phyloP scores from a whole-genome alignment of 2,797 vertebrate genomes.

The Phrynocephalus vlangalii region DNA sequence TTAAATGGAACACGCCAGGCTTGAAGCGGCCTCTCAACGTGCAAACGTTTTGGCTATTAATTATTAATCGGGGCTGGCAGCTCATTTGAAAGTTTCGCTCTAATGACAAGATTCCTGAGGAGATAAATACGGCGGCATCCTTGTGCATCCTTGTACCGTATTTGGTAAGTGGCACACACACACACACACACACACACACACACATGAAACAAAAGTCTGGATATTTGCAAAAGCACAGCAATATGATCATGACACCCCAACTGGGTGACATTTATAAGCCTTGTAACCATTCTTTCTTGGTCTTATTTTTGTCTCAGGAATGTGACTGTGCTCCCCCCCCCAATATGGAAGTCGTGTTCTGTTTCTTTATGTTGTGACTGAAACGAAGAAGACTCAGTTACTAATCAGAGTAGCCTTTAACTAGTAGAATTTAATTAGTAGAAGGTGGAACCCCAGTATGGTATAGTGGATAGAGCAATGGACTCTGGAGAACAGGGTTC shows the following conservation, averaged over 20 bases:
- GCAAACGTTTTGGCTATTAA: conserved; percentile 79
- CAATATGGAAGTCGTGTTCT: not conserved
- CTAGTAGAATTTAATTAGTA: no score
- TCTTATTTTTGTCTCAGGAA: conserved; percentile 26
- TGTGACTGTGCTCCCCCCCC: not conserved
- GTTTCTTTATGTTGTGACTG: not conserved
- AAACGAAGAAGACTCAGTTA: not conserved
- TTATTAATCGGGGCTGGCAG: conserved; percentile 81
- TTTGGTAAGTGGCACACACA: conserved; percentile 43
- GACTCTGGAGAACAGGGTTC: no score
- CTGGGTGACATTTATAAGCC: not conserved
- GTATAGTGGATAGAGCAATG: no score
- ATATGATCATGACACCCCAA: not conserved
- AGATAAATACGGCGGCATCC: conserved; percentile 72
- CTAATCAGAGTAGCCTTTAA: no score
- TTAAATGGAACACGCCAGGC: conserved; percentile 78
- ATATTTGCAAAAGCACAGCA: conserved; percentile 4
- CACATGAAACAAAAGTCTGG: conserved; percentile 15
- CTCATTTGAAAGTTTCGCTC: conserved; percentile 77
- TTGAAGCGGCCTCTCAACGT: conserved; percentile 77
- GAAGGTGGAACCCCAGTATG: no score
- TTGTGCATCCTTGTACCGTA: conserved; percentile 35
- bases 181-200: not conserved
- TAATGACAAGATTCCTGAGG: conserved; percentile 78
- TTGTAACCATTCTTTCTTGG: not conserved